Evolutionary conservation across 1,140 invertebrate genomes (phyloP), one percentile per base, ranked within the genome.

Genomic region (Microplitis demolitor): DNA sequence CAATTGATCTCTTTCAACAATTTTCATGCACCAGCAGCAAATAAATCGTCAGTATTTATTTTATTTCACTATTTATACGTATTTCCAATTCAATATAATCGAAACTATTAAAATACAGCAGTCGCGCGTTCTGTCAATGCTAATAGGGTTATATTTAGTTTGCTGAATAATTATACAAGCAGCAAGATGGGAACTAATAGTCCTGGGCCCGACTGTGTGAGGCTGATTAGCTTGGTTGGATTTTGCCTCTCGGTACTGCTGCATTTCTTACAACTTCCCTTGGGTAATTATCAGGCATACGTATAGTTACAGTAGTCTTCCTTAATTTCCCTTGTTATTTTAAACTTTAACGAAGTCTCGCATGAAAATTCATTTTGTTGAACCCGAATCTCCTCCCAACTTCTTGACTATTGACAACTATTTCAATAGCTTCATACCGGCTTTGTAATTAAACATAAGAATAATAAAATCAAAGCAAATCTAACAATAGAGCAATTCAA

Each of bases 81-180:
- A 24, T 24, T 24, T 24, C 24, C 24, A 2, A 24, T 24, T 24
- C 24, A 24, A 24, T 24, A 24, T 2, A 24, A 24, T 2, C 24
- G n/a, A 54, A 2, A 6, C 33, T 9, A 11, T 11, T 24, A 34
- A 60, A 45, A 62, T 14, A 13, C 14, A 70, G 3, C 34, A 61
- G 24, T 14, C 13, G 35, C 37, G 9, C 37, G 9, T 45, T 45
- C 39, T 66, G 62, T 72, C 63, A 34, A 8, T 45, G 14, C 66
- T 64, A 71, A 71, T 64, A 16, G 50, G 61, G 61, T 71, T 58
- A 53, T 24, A 24, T 66, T 72, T 66, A 14, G 70, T 62, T 54
- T 66, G 58, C 33, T 66, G 16, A 11, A 24, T 58, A 53, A 66
- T 66, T 72, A 66, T 72, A 37, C 31, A 66, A 60, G 16, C 24